phyloP scores from a whole-genome alignment of 2,888 invertebrate genomes.

The Arctia plantaginis region DNA sequence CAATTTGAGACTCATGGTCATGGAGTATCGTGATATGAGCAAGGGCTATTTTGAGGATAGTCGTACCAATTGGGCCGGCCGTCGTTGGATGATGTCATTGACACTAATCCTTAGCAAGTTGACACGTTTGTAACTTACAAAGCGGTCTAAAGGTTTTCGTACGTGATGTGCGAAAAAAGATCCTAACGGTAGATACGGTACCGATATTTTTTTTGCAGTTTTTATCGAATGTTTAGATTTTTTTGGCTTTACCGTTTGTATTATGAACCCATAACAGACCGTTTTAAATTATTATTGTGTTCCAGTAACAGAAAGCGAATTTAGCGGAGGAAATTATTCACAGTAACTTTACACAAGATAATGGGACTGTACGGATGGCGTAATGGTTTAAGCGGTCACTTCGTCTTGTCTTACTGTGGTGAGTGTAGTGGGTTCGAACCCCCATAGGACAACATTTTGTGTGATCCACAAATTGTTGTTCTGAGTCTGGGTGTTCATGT shows the following conservation, averaged over 20 bases:
- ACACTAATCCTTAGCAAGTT: slow-evolving; percentile 55
- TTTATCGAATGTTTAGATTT: not conserved
- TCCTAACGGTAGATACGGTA: slow-evolving; percentile 47
- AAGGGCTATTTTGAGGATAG: slow-evolving; percentile 27
- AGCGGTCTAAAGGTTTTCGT: slow-evolving; percentile 45
- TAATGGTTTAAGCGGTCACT: too few relatives aligned
- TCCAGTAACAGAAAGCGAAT: not conserved
- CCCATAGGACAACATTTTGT: too few relatives aligned
- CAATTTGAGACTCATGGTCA: not conserved
- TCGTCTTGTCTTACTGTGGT: too few relatives aligned
- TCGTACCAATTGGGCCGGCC: slow-evolving; percentile 29
- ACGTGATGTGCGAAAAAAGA: slow-evolving; percentile 50
- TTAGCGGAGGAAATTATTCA: not conserved
- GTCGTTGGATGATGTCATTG: slow-evolving; percentile 55
- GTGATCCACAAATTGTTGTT: too few relatives aligned
- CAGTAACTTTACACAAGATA: not conserved
- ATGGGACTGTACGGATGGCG: not conserved
- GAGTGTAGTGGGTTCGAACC: too few relatives aligned
- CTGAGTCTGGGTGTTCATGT: too few relatives aligned
- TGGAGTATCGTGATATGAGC: slow-evolving; percentile 23
- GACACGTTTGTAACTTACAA: slow-evolving; percentile 47
- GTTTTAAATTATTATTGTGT: not conserved
- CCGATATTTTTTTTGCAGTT: not conserved
- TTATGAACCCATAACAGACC: not conserved
- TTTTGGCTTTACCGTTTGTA: not conserved